These are phyloP conservation scores for Spermophilus dauricus DNA, from an alignment of 2,113 vertebrate genomes.

Conservation along the genomic window DNA sequence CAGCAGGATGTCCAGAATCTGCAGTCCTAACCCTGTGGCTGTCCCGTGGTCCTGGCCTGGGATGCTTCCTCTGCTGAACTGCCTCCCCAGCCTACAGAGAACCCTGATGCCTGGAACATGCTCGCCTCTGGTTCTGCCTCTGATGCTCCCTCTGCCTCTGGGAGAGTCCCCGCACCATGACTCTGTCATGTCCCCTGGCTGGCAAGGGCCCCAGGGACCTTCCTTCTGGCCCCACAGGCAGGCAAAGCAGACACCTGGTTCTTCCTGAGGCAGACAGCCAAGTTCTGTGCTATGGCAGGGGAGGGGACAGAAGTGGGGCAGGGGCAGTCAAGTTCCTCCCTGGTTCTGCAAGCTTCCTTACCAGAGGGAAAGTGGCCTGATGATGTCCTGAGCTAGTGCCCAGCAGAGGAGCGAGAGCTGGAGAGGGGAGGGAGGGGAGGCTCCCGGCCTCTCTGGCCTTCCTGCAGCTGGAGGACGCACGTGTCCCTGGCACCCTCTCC, in stretches of 20 bases:
- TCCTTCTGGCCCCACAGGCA: not conserved
- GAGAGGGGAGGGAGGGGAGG: too few relatives aligned
- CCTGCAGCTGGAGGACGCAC: not conserved
- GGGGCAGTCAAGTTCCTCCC: not conserved
- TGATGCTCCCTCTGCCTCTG: not conserved
- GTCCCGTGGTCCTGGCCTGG: not conserved
- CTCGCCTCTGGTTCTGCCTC: too few relatives aligned
- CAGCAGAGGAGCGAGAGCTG: not conserved
- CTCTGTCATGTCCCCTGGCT: not conserved
- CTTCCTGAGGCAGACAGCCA: not conserved
- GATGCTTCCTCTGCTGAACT: too few relatives aligned
- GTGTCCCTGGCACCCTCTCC: not conserved
- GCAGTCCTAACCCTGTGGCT: too few relatives aligned
- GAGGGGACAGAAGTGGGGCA: accelerated
- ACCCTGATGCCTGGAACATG: too few relatives aligned
- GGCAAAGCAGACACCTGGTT: not conserved
- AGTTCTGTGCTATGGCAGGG: not conserved
- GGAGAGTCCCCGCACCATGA: too few relatives aligned
- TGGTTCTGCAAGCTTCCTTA: too few relatives aligned
- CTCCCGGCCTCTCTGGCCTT: not conserved
- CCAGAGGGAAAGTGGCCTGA: not conserved
- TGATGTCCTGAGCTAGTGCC: not conserved
- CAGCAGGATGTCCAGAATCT: not conserved
- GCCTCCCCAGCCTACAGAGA: not conserved
- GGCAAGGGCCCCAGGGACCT: not conserved